Evolutionary conservation across 2,888 invertebrate genomes (phyloP).

Genomic region (Schrankia costaestrigalis): DNA sequence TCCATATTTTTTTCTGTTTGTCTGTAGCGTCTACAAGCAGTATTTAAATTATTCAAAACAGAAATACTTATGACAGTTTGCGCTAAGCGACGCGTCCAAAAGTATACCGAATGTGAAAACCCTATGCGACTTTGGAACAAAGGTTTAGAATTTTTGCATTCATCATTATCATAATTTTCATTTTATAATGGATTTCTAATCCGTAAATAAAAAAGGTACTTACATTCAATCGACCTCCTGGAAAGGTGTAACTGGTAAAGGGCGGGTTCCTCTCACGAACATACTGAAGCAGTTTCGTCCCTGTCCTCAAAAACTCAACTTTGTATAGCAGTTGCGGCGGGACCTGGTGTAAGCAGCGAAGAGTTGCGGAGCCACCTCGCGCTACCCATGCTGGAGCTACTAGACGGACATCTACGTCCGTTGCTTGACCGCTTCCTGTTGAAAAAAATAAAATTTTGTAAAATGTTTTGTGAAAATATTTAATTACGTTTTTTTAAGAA

Average conservation of each 20-base stretch:
- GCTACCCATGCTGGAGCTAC: slow-evolving; percentile 87
- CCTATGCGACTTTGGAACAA: too few relatives aligned
- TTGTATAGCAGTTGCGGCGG: slow-evolving; percentile 87
- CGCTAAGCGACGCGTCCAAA: too few relatives aligned
- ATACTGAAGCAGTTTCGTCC: slow-evolving; percentile 87
- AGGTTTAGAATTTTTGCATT: too few relatives aligned
- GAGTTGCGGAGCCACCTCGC: slow-evolving; percentile 85
- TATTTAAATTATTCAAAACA: too few relatives aligned
- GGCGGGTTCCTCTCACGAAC: slow-evolving; percentile 88
- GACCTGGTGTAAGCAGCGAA: slow-evolving; percentile 89
- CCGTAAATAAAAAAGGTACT: slow-evolving; percentile 55
- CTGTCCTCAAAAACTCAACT: slow-evolving; percentile 81
- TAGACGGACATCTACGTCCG: slow-evolving; percentile 83
- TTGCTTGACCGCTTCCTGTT: slow-evolving; percentile 64
- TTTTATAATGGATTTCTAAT: too few relatives aligned
- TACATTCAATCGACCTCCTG: slow-evolving; percentile 87
- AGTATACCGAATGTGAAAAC: too few relatives aligned
- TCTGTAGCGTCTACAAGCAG: too few relatives aligned
- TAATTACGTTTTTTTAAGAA: too few relatives aligned
- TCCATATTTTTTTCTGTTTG: too few relatives aligned
- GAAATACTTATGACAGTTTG: too few relatives aligned
- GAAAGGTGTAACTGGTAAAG: slow-evolving; percentile 82
- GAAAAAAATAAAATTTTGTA: neutral
- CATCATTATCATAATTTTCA: too few relatives aligned
- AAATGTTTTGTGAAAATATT: neutral